Percentiles rank a stretch among this genome's conserved stretches.
phyloP scores from a whole-genome alignment of 1,140 invertebrate genomes.

The Brachystomella parvula region DNA sequence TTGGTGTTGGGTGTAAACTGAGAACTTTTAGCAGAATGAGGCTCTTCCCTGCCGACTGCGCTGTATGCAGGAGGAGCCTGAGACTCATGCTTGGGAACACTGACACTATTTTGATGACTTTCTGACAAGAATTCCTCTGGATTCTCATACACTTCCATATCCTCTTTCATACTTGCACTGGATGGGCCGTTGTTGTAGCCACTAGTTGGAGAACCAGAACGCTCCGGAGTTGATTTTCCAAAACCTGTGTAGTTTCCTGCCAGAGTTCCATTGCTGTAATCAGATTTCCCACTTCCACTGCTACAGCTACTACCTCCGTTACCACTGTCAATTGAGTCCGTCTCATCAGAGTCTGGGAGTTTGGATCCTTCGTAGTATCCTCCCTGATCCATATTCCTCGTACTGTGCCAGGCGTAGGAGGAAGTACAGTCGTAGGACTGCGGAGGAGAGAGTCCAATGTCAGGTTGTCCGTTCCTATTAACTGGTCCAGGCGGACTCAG shows the following conservation, averaged over 20 bases:
- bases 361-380: constrained; percentile 13
- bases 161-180: neutral
- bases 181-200: neutral
- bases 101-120: too few relatives aligned
- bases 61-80: neutral
- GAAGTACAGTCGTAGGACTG: constrained; percentile 3
- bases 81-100: neutral
- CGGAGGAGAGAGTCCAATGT: neutral
- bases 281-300: constrained; percentile 21
- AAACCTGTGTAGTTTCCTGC: constrained; percentile 1
- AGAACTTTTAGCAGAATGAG: neutral
- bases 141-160: neutral
- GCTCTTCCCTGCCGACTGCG: neutral
- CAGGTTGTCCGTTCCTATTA: neutral
- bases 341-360: constrained; percentile 30
- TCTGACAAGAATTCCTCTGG: neutral
- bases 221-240: neutral
- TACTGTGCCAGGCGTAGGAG: neutral
- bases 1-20: neutral
- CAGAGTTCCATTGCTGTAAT: constrained; percentile 23
- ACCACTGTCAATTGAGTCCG: constrained; percentile 34
- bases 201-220: neutral
- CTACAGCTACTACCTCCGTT: constrained; percentile 32
- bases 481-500: neutral
- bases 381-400: neutral